Base-by-base conservation (phyloP, 1,140 invertebrate genomes). In the Trachelipus rathkii region DNA sequence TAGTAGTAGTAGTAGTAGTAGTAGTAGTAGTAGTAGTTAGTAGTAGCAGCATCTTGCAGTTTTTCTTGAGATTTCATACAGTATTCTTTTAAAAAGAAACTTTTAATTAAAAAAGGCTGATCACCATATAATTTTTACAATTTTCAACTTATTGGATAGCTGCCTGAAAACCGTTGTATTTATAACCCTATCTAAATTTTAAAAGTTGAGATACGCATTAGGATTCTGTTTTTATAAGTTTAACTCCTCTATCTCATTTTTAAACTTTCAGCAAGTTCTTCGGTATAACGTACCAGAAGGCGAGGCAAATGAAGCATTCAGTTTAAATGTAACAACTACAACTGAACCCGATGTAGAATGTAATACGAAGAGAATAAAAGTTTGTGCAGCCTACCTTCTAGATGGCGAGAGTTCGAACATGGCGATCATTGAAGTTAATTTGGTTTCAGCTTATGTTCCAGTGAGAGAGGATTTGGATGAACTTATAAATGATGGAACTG, bases 401-500 rank as follows among this genome's bases (percentile, higher is more conserved):
- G 68, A 72, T 23, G 78, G 79, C 45, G 6, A 33, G 2, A 78
- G 77, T 46, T 76, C 80, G 44, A 82, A 82, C 78, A 82, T 82
- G 82, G 82, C 74, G 11, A 69, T 82, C 70, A 79, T 82, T 8
- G 82, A 82, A 46, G 60, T 82, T 11, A 75, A 77, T 15, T 53
- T 82, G 10, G 70, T 82, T n/a, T 81, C 80, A 43, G 82, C 81
- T 19, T 82, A 79, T 33, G 75, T 79, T 46, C 76, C 78, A 43
- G 74, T 76, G 11, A 76, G 78, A 43, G 44, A 33, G 11, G 76
- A 77, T 66, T 73, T 82, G 45, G 76, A 81, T 44, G 69, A 74
- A 53, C 46, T 79, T 69, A 76, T 81, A 9, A 73, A 77, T 50
- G 74, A 79, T 67, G 78, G 76, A 2, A 75, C 80, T 9, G 77